A percentile compares a stretch with the other conserved stretches of the same genome.
Evolutionary conservation across 2,888 invertebrate genomes (phyloP).

Genomic region (Lycophotia porphyrea): DNA sequence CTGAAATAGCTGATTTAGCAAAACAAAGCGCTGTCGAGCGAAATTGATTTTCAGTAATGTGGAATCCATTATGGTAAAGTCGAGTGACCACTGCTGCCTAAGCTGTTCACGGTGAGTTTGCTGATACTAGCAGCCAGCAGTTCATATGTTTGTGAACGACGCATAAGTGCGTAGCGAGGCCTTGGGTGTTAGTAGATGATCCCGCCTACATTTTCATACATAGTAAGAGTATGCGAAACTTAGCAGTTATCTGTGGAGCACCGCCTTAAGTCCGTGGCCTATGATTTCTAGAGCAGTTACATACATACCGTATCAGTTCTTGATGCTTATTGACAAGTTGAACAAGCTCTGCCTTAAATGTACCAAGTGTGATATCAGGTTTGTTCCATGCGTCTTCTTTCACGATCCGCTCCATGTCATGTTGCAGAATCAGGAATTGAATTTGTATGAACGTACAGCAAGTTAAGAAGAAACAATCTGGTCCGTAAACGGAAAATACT

Average conservation of each 20-base stretch:
- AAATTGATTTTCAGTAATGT: slow-evolving; percentile 31
- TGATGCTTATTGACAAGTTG: slow-evolving; percentile 71
- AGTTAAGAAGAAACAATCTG: slow-evolving; percentile 75
- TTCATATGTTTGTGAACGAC: background rate
- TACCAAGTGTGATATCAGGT: slow-evolving; percentile 24
- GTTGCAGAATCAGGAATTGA: slow-evolving; percentile 72
- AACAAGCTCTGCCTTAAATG: slow-evolving; percentile 59
- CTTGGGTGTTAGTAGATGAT: background rate
- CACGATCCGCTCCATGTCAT: slow-evolving; percentile 69
- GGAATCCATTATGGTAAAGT: slow-evolving; percentile 25
- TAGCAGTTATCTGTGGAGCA: background rate
- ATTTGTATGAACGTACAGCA: slow-evolving; percentile 76
- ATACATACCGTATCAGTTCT: slow-evolving; percentile 72
- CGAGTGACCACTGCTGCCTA: background rate
- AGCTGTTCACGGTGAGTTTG: background rate
- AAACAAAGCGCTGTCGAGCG: slow-evolving; percentile 33
- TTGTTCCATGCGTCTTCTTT: slow-evolving; percentile 30
- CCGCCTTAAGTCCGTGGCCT: background rate
- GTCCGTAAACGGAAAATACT: slow-evolving; percentile 70
- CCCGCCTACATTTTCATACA: background rate
- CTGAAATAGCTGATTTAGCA: slow-evolving; percentile 36
- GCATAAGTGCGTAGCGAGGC: background rate
- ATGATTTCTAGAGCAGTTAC: background rate
- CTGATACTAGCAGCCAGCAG: background rate
- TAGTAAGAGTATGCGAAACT: background rate